Evolutionary conservation across 2,888 invertebrate species (phyloP).

Genomic region (Agrotis clavis): DNA sequence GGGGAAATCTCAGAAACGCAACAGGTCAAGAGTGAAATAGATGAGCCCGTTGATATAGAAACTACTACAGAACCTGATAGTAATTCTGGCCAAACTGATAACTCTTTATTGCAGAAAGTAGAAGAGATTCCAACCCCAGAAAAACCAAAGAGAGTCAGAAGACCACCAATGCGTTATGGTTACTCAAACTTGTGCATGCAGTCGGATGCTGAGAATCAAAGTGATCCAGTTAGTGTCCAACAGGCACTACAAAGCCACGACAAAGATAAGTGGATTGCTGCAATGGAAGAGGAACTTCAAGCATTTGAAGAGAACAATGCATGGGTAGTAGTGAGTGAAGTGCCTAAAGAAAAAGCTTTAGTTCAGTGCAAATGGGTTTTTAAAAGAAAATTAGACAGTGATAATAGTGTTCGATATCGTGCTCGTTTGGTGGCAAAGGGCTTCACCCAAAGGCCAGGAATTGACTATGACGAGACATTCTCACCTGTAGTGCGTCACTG

Average conservation of each 20-base stretch:
- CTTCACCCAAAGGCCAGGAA: slow-evolving; percentile 19
- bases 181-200: slow-evolving; percentile 11
- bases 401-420: slow-evolving; percentile 19
- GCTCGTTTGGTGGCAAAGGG: slow-evolving; percentile 21
- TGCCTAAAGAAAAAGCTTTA: background rate
- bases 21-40: background rate
- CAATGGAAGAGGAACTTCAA: too few species aligned
- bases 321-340: background rate
- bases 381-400: slow-evolving; percentile 28
- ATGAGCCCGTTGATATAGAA: slow-evolving; percentile 33
- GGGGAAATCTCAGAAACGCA: slow-evolving; percentile 7
- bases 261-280: background rate
- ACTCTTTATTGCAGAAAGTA: background rate
- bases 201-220: background rate
- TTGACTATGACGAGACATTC: slow-evolving; percentile 23
- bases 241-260: slow-evolving; percentile 17
- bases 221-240: slow-evolving; percentile 8
- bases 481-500: slow-evolving; percentile 8
- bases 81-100: background rate
- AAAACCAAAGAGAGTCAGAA: background rate
- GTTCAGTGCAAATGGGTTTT: slow-evolving; percentile 4
- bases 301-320: slow-evolving; percentile 2
- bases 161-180: slow-evolving; percentile 17
- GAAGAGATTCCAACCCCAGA: background rate
- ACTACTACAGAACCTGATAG: slow-evolving; percentile 14